These are phyloP conservation scores for Drosophila ananassae DNA, from an alignment of 1,140 invertebrate species.

Conservation along the genomic window DNA sequence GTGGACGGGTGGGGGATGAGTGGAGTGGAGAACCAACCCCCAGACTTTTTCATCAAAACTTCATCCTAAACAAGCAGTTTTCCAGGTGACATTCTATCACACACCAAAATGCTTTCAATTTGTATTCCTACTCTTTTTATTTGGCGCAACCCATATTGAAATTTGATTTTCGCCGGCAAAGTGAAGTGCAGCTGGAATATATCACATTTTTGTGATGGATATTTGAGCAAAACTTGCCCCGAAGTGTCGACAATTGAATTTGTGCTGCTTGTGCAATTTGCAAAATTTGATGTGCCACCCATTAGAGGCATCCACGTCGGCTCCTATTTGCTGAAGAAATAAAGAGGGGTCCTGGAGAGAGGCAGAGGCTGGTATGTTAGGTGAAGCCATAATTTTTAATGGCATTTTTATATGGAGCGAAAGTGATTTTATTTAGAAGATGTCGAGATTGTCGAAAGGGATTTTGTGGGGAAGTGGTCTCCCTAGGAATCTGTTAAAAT, in stretches of 20 bases:
- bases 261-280: conserved; percentile 56
- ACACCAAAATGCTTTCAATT: conserved; percentile 66
- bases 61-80: conserved; percentile 10
- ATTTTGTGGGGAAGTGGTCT: too few relatives aligned
- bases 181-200: conserved; percentile 70
- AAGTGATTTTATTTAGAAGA: conserved; percentile 71
- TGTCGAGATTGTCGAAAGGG: not conserved
- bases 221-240: conserved; percentile 69
- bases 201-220: conserved; percentile 59
- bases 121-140: conserved; percentile 40
- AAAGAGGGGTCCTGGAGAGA: not conserved
- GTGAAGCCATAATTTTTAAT: conserved; percentile 73
- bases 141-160: conserved; percentile 63
- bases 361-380: not conserved
- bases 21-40: not conserved
- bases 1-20: not conserved
- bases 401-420: conserved; percentile 70
- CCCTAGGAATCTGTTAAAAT: too few relatives aligned
- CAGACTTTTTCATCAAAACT: not conserved
- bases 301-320: conserved; percentile 35
- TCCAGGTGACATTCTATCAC: conserved; percentile 48
- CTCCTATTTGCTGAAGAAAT: conserved; percentile 6
- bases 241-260: conserved; percentile 64
- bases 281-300: conserved; percentile 64
- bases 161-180: conserved; percentile 70